phyloP scores from a whole-genome alignment of 2,113 vertebrate genomes.

The Clarias magur region DNA sequence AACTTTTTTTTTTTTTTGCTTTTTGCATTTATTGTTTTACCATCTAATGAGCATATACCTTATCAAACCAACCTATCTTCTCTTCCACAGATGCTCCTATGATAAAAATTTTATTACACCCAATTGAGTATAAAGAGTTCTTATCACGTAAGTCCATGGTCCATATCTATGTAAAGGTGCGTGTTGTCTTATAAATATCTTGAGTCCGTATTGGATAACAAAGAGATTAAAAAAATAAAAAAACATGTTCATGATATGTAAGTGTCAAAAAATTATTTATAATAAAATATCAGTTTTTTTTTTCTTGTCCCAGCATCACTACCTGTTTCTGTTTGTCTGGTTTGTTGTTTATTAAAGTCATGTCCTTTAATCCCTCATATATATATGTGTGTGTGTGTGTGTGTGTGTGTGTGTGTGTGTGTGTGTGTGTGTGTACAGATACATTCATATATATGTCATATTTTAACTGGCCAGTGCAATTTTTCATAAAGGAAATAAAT shows the following conservation, averaged over 20 bases:
- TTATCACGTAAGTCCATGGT: constrained; percentile 42
- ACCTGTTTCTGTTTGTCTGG: too few species aligned
- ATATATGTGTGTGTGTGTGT: background rate
- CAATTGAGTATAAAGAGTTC: background rate
- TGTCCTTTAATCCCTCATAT: too few species aligned
- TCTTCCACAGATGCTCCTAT: background rate
- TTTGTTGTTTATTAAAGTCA: too few species aligned
- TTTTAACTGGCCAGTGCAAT: constrained; percentile 53
- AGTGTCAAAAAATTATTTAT: background rate
- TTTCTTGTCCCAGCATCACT: too few species aligned
- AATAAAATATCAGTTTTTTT: background rate
- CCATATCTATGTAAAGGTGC: background rate
- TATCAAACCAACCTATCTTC: background rate
- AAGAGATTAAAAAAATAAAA: background rate
- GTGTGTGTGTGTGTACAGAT: background rate
- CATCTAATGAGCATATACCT: background rate
- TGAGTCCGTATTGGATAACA: background rate
- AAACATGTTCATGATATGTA: background rate
- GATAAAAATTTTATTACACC: constrained; percentile 24
- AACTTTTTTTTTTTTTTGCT: background rate
- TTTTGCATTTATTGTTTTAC: background rate
- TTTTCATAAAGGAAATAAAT: constrained; percentile 84
- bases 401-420: background rate
- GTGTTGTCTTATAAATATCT: background rate
- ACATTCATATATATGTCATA: constrained; percentile 6